Base-by-base conservation (phyloP, 2,797 vertebrate species). In the Philypnodon macrostomus region DNA sequence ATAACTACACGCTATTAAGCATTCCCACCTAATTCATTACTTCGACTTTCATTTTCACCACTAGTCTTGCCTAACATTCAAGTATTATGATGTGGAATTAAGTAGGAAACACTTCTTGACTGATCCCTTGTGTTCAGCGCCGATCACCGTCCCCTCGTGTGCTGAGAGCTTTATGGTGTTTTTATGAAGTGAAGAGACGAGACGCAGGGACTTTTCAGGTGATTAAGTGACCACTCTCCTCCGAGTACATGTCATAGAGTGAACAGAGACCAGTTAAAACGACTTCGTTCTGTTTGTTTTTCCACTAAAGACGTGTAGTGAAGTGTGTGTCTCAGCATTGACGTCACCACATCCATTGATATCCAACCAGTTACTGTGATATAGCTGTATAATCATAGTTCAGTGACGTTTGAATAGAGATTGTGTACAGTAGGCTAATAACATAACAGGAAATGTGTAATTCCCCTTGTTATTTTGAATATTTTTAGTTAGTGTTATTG, bases 211-310 rank as follows among this genome's bases (percentile, higher is more conserved):
- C 57, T 58, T 70, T 69, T 67, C 59, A 9, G 1, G 56, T 9
- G 32, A 73, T 79, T 60, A 66, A 75, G 70, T 56, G 71, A 55
- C 44, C 39, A 21, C 60, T 77, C 71, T 75, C 48, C 26, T 51
- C 67, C 44, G 53, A 59, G 56, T 60, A 49, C 59, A 71, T 72
- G 68, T 73, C 68, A 58, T 44, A 17, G 58, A 65, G 69, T 70
- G 65, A 70, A 53, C 58, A 80, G 58, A 59, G 57, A 58, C 68
- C 21, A 24, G 53, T 79, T 77, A 63, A 70, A 80, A 77, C 52
- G 58, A 44, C 47, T 50, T 53, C 52, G 72, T 65, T 48, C 24
- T 88, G 81, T 88, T 88, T 88, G 81, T 87, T 87, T 83, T 88
- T 87, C 87, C 82, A 61, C 58, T 30, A 16, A 59, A 69, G 59